A percentile compares a stretch with the other conserved stretches of the same genome.
phyloP scores from a whole-genome alignment of 2,797 vertebrate species.

The Chaunax sp. region DNA sequence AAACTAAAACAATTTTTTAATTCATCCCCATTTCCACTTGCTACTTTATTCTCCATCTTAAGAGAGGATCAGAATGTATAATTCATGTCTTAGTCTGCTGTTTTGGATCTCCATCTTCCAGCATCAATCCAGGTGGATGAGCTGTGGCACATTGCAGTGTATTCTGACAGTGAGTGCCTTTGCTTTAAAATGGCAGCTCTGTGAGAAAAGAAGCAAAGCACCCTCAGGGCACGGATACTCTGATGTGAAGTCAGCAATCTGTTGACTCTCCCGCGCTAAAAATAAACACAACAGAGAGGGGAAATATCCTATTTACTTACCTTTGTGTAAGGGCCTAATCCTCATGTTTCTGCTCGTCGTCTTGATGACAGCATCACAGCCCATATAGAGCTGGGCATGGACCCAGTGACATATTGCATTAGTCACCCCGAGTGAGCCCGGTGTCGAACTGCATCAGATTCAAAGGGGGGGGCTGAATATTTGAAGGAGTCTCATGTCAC shows the following conservation, averaged over 20 bases:
- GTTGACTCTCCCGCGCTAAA: constrained; percentile 55
- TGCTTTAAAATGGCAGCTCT: constrained; percentile 64
- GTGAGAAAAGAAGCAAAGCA: constrained; percentile 39
- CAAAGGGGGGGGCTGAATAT: constrained; percentile 38
- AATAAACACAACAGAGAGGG: constrained; percentile 60
- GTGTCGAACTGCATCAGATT: constrained; percentile 48
- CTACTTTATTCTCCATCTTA: constrained; percentile 17
- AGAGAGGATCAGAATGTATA: constrained; percentile 32
- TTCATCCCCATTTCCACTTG: background rate
- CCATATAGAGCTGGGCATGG: constrained; percentile 35
- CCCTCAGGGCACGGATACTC: constrained; percentile 37
- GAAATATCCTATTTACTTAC: constrained; percentile 67
- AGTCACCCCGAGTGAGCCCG: constrained; percentile 13
- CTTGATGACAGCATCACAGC: constrained; percentile 45
- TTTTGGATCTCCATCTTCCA: constrained; percentile 20
- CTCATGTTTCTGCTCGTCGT: constrained; percentile 52
- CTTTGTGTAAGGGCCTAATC: constrained; percentile 33
- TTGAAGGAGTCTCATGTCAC: constrained; percentile 39
- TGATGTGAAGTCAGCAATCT: constrained; percentile 69
- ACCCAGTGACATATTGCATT: constrained; percentile 52
- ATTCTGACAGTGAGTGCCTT: constrained; percentile 63
- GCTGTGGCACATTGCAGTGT: constrained; percentile 36
- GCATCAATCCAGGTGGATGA: constrained; percentile 32
- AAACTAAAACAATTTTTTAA: background rate
- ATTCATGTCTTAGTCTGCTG: constrained; percentile 28